phyloP scores from a whole-genome alignment of 2,113 vertebrate species.

The Paradisaea rubra region DNA sequence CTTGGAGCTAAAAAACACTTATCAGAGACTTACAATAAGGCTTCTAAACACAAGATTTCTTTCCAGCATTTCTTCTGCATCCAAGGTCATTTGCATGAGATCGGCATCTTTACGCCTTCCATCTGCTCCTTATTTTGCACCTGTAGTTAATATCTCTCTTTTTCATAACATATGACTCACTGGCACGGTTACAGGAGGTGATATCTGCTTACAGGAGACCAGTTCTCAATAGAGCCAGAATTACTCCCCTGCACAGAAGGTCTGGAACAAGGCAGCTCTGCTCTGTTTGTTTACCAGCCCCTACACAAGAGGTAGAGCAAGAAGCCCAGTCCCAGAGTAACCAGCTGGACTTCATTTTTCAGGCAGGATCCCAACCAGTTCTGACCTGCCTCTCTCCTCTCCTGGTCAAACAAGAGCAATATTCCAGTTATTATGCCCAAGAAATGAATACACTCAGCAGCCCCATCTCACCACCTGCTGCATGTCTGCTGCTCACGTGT shows the following conservation, averaged over 20 bases:
- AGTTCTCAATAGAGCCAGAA: background rate
- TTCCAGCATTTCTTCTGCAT: background rate
- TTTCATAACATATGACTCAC: constrained; percentile 32
- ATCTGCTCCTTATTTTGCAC: constrained; percentile 48
- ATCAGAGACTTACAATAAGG: constrained; percentile 5
- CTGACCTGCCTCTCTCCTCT: background rate
- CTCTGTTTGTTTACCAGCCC: background rate
- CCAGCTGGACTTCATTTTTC: background rate
- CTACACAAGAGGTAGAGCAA: background rate
- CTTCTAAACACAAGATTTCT: constrained; percentile 11
- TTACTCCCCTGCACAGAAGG: background rate
- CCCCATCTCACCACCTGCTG: background rate
- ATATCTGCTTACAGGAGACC: constrained; percentile 21
- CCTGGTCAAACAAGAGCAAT: background rate
- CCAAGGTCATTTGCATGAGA: constrained; percentile 27
- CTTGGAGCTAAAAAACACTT: constrained; percentile 8
- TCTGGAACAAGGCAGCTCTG: background rate
- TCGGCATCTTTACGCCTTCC: background rate
- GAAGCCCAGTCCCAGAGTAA: background rate
- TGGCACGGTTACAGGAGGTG: background rate
- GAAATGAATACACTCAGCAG: background rate
- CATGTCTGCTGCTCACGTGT: accelerated
- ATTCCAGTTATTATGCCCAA: background rate
- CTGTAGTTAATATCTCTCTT: constrained; percentile 39
- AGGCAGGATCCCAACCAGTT: background rate